phyloP scores from a whole-genome alignment of 2,797 vertebrate species.

The Clarias laeviceps region DNA sequence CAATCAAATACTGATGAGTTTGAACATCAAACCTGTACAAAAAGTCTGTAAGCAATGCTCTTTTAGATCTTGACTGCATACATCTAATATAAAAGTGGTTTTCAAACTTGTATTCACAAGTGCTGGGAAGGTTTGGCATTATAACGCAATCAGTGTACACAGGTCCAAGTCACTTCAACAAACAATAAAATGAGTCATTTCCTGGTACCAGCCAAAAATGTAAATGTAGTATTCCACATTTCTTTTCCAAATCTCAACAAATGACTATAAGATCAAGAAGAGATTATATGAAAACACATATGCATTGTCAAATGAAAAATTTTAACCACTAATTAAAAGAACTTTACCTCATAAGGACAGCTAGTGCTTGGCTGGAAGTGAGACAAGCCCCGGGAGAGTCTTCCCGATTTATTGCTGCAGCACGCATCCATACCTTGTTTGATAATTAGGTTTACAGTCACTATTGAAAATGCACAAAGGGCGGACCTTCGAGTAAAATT shows the following conservation, averaged over 20 bases:
- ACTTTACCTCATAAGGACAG: conserved; percentile 87
- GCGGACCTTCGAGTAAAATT: conserved; percentile 75
- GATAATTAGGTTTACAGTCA: conserved; percentile 79
- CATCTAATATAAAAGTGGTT: no score
- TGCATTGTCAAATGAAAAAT: not conserved
- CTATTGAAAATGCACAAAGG: conserved; percentile 88
- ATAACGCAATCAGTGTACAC: not conserved
- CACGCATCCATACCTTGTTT: conserved; percentile 82
- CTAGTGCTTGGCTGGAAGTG: conserved; percentile 86
- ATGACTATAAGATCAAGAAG: not conserved
- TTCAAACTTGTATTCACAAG: not conserved
- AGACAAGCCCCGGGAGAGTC: conserved; percentile 81
- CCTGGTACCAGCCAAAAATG: not conserved
- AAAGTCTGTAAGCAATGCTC: not conserved
- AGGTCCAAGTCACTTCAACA: not conserved
- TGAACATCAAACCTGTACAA: not conserved
- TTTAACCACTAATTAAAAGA: not conserved
- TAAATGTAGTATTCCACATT: not conserved
- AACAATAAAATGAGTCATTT: conserved; percentile 18
- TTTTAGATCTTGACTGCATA: not conserved
- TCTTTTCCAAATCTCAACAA: not conserved
- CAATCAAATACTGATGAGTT: not conserved
- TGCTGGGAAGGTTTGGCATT: not conserved
- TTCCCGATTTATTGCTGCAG: conserved; percentile 73
- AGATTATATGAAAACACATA: not conserved